Evolutionary conservation across 2,888 invertebrate species (phyloP).

Genomic region (Drosophila emarginata): DNA sequence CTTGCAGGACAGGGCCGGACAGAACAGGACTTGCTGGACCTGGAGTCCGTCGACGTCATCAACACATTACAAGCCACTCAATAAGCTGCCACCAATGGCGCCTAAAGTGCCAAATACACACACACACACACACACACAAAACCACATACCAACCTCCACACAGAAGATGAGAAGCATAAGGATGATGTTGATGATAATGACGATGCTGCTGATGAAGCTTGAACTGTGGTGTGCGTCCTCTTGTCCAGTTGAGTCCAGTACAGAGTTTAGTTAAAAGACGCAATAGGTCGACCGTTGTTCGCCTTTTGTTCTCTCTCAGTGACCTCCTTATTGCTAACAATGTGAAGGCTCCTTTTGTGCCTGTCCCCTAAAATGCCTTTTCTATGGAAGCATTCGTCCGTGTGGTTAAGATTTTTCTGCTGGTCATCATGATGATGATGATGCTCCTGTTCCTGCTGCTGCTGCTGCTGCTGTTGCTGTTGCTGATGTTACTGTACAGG

Average conservation of each 20-base stretch:
- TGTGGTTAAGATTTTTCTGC: conserved; percentile 75
- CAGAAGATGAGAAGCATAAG: conserved; percentile 16
- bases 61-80: conserved; percentile 76
- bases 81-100: conserved; percentile 75
- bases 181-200: conserved; percentile 34
- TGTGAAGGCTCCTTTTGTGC: conserved; percentile 47
- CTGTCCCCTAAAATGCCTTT: conserved; percentile 62
- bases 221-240: conserved; percentile 58
- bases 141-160: conserved; percentile 33
- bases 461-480: conserved; percentile 14
- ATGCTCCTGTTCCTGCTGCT: background rate
- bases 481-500: conserved; percentile 54
- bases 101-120: conserved; percentile 69
- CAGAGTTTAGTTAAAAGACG: conserved; percentile 42
- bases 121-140: conserved; percentile 23
- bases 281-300: conserved; percentile 21
- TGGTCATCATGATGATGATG: conserved; percentile 57
- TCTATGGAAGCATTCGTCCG: conserved; percentile 69
- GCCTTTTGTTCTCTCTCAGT: conserved; percentile 22
- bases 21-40: background rate
- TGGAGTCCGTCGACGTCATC: conserved; percentile 42
- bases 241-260: conserved; percentile 35
- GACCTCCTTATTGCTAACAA: conserved; percentile 60
- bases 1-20: background rate
- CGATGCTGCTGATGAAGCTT: conserved; percentile 51